Evolutionary conservation across 2,888 invertebrate genomes (phyloP), one percentile per base, ranked within the genome.

Genomic region (Drosophila anomalata): DNA sequence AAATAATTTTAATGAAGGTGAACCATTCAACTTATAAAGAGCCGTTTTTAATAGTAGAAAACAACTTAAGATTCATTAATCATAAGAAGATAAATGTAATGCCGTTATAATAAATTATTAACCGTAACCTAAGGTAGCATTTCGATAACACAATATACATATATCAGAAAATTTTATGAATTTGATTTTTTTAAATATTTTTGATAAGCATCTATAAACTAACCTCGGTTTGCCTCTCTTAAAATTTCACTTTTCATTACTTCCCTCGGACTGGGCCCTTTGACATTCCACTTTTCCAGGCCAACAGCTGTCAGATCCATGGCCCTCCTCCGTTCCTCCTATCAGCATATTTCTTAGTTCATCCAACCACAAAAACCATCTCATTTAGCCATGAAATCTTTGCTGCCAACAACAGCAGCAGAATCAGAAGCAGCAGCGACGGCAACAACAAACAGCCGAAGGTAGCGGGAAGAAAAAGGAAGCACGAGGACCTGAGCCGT

Each of bases 321-420:
- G 65, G 50, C 58, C 57, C 53, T 48, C 59, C 46, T 51, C 54
- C 48, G 33, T 51, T 58, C 61, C 72, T 50, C 42, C 65, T 68
- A 65, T 75, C 75, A 73, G 81, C 65, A 56, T 73, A 65, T 75
- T 66, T 48, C 66, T 69, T 69, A 61, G 73, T 68, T 65, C 65
- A 60, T 62, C 50, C 50, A 67, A 85, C 81, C 81, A 85, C 86
- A 81, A 66, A 81, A 87, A 85, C 88, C 88, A 85, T 76, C 79
- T 87, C 82, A 81, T 81, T 87, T 81, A 85, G 78, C 88, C 86
- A 81, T 85, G 76, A 73, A 81, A 87, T 85, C 82, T 87, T 87
- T 66, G 86, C 79, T 65, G 68, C 63, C 66, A 67, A 48, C 33
- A 53, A 47, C 41, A 42, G 57, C n/a, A 50, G 24, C 0, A 65